Percentiles rank a stretch among this genome's conserved stretches.
These are phyloP conservation scores for Drosophila demipolita DNA, from an alignment of 2,888 invertebrate genomes.

Conservation along the genomic window DNA sequence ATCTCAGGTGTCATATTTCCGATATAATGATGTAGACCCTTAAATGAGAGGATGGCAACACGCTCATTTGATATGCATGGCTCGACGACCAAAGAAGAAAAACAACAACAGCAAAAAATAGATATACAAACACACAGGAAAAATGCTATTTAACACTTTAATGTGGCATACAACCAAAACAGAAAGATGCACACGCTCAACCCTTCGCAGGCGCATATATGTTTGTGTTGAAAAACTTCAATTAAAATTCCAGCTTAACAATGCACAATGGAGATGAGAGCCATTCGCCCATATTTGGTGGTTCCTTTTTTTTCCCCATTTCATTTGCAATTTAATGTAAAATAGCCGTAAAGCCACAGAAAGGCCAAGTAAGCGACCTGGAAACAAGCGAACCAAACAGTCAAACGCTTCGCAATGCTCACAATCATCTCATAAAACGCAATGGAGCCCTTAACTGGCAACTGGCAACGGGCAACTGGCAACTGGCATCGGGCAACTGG, in stretches of 20 bases:
- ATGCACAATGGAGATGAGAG: conserved; percentile 50
- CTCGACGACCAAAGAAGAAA: conserved; percentile 17
- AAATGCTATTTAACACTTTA: conserved; percentile 66
- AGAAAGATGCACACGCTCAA: neutral
- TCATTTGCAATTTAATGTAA: conserved; percentile 70
- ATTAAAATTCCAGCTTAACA: conserved; percentile 68
- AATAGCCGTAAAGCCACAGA: conserved; percentile 65
- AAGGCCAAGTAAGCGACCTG: conserved; percentile 28
- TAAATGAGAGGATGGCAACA: conserved; percentile 3
- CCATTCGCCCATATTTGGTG: conserved; percentile 7
- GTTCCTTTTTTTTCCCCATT: conserved; percentile 20
- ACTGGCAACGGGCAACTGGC: conserved; percentile 40
- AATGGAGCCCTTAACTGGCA: conserved; percentile 64
- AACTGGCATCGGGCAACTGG: conserved; percentile 42
- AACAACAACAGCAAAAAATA: neutral
- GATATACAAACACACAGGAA: conserved; percentile 39
- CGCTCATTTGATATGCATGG: conserved; percentile 59
- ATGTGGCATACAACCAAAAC: conserved; percentile 30
- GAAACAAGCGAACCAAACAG: conserved; percentile 23
- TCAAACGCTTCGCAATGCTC: conserved; percentile 47
- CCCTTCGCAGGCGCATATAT: conserved; percentile 25
- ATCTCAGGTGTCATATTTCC: conserved; percentile 69
- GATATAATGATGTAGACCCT: conserved; percentile 47
- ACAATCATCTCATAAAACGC: conserved; percentile 68
- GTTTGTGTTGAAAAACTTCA: conserved; percentile 57